Percentiles rank a stretch among this genome's conserved stretches.
Evolutionary conservation across 2,113 vertebrate species (phyloP).

Genomic region (Greenwoodochromis staneri): DNA sequence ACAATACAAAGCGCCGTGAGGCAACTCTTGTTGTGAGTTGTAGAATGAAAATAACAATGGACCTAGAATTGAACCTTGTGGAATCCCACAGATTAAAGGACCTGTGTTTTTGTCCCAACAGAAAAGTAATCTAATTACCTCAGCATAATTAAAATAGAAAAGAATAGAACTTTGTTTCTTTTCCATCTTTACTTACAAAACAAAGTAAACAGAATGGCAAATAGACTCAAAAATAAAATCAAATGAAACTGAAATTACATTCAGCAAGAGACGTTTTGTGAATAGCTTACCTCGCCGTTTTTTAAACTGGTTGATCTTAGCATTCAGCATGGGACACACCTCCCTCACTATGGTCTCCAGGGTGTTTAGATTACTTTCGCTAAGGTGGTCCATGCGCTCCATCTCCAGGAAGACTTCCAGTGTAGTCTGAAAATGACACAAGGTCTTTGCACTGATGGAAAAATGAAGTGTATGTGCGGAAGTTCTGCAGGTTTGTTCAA

Average conservation of each 20-base stretch:
- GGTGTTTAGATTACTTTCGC: conserved; percentile 10
- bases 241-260: not conserved
- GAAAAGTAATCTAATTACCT: not conserved
- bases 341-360: conserved; percentile 11
- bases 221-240: not conserved
- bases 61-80: not conserved
- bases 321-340: conserved; percentile 40
- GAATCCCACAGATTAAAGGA: not conserved
- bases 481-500: not conserved
- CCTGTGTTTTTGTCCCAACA: not conserved
- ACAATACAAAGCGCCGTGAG: not conserved
- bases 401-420: conserved; percentile 63
- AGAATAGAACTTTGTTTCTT: not conserved
- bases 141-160: not conserved
- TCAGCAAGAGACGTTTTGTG: not conserved
- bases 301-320: conserved; percentile 45
- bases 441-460: not conserved
- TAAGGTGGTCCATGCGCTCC: conserved; percentile 55
- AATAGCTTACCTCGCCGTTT: conserved; percentile 6
- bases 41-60: not conserved
- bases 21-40: not conserved
- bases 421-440: conserved; percentile 42
- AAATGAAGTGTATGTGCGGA: not conserved
- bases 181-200: not conserved
- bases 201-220: not conserved